Evolutionary conservation across 1,140 invertebrate species (phyloP).

Genomic region (Ectropis grisescens): DNA sequence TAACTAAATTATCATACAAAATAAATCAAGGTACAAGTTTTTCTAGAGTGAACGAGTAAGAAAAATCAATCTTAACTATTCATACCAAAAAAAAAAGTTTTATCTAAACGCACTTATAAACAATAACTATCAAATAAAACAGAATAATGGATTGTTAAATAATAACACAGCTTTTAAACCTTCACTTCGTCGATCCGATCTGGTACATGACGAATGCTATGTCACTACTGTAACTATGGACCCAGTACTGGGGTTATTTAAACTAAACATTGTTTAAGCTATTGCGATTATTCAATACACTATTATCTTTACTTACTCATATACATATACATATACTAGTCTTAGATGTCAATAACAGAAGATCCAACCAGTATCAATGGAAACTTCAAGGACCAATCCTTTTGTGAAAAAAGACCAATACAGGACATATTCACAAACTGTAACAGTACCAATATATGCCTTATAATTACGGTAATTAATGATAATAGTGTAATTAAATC

Average conservation of each 20-base stretch:
- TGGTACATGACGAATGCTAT: conserved; percentile 46
- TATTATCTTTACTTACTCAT: too few species aligned
- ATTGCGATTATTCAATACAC: too few species aligned
- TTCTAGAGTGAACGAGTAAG: conserved; percentile 47
- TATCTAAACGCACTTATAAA: conserved; percentile 66
- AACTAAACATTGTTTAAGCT: too few species aligned
- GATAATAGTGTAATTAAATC: too few species aligned
- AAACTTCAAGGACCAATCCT: too few species aligned
- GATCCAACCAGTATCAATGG: too few species aligned
- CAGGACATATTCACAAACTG: too few species aligned
- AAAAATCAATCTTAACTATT: conserved; percentile 56
- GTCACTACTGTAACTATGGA: conserved; percentile 17
- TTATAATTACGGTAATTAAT: not conserved
- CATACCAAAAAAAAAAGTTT: conserved; percentile 65
- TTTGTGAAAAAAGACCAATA: too few species aligned
- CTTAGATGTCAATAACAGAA: too few species aligned
- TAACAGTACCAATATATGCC: too few species aligned
- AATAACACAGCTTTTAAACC: conserved; percentile 66
- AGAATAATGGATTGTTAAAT: conserved; percentile 66
- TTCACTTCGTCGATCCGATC: conserved; percentile 44
- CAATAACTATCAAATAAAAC: conserved; percentile 68
- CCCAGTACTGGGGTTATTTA: too few species aligned
- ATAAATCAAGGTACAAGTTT: conserved; percentile 61
- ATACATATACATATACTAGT: too few species aligned
- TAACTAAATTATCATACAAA: conserved; percentile 58